Percentiles rank a stretch among this genome's conserved stretches.
phyloP scores from a whole-genome alignment of 2,113 vertebrate genomes.

The Coryphaenoides rupestris region DNA sequence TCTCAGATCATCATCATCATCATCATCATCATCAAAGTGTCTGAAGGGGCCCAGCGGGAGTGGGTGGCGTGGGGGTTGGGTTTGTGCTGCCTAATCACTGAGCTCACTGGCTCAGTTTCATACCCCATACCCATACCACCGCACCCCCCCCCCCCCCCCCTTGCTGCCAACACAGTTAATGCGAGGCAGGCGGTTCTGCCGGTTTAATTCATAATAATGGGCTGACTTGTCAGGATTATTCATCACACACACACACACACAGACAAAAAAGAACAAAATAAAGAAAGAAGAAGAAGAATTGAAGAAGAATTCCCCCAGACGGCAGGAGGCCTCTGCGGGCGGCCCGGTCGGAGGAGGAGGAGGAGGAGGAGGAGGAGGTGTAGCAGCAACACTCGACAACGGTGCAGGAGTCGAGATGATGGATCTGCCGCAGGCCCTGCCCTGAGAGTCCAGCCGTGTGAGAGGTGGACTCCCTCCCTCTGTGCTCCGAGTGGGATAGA shows the following conservation, averaged over 20 bases:
- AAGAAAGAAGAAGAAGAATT: slow-evolving; percentile 43
- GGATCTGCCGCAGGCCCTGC: background rate
- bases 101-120: slow-evolving; percentile 17
- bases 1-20: slow-evolving; percentile 38
- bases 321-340: slow-evolving; percentile 25
- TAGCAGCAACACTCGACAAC: too few relatives aligned
- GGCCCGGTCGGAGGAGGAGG: too few relatives aligned
- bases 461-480: slow-evolving; percentile 11
- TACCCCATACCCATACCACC: slow-evolving; percentile 22
- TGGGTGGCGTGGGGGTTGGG: slow-evolving; percentile 19
- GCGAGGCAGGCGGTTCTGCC: slow-evolving; percentile 31
- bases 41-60: slow-evolving; percentile 26
- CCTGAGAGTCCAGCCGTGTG: slow-evolving; percentile 21
- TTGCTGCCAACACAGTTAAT: slow-evolving; percentile 46
- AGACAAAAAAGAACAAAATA: too few relatives aligned
- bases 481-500: too few relatives aligned
- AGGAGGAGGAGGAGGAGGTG: too few relatives aligned
- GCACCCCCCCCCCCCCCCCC: slow-evolving; percentile 27
- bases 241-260: slow-evolving; percentile 32
- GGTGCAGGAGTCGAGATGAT: too few relatives aligned
- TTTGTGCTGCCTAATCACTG: slow-evolving; percentile 49
- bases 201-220: slow-evolving; percentile 55
- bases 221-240: slow-evolving; percentile 56
- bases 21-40: slow-evolving; percentile 36
- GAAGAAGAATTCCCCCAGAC: slow-evolving; percentile 23